Percentiles rank a stretch among this genome's conserved stretches.
Evolutionary conservation across 2,888 invertebrate species (phyloP).

Genomic region (Eristalis pertinax): DNA sequence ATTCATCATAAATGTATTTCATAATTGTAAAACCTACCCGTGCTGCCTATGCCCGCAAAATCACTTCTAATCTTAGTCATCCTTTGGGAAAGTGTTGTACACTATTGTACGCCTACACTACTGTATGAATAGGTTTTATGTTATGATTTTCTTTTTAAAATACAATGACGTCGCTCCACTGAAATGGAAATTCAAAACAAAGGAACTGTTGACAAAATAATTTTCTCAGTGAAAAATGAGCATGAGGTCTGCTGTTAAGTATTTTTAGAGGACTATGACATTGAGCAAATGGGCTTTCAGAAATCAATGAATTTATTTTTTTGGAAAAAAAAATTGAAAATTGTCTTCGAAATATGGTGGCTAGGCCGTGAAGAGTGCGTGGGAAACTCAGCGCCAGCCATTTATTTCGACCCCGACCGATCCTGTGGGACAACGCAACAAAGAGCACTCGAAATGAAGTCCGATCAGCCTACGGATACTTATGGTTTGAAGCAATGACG

Average conservation of each 20-base stretch:
- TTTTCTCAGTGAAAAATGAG: not conserved
- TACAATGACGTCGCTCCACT: not conserved
- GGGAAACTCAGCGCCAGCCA: too few species aligned
- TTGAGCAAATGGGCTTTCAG: not conserved
- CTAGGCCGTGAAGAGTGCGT: too few species aligned
- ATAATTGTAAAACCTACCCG: not conserved
- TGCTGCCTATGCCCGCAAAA: not conserved
- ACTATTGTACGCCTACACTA: not conserved
- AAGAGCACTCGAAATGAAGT: too few species aligned
- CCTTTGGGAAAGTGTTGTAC: not conserved
- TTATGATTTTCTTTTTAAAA: not conserved
- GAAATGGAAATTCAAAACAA: conserved; percentile 4
- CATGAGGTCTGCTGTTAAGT: not conserved
- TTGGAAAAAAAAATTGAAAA: not conserved
- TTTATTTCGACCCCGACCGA: too few species aligned
- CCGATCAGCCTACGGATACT: too few species aligned
- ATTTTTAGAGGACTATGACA: not conserved
- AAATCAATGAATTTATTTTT: not conserved
- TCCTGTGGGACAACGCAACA: too few species aligned
- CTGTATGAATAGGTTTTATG: not conserved
- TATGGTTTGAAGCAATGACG: too few species aligned
- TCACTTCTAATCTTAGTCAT: not conserved
- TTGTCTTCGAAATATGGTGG: not conserved
- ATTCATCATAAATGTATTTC: not conserved
- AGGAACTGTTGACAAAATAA: conserved; percentile 16